Evolutionary conservation across 37 sponge, comb jelly and placozoan species (phyloP).

Genomic region (Petrosia ficiformis): DNA sequence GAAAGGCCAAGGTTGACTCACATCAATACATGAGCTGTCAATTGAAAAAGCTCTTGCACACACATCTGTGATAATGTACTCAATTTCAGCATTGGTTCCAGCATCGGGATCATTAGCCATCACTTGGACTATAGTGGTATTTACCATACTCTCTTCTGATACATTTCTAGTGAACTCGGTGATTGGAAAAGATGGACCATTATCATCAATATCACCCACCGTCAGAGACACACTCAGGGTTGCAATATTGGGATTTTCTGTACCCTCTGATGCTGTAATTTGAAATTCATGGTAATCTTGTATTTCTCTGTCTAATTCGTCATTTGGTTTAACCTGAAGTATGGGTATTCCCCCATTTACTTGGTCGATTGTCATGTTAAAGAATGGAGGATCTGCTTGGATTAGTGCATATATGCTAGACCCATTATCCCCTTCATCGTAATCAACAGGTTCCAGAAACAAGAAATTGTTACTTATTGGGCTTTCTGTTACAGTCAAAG

Average conservation of each 20-base stretch:
- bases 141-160: background rate
- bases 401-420: background rate
- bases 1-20: slow-evolving; percentile 15
- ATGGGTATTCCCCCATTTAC: background rate
- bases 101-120: slow-evolving; percentile 22
- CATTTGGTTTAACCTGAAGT: background rate
- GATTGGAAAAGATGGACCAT: slow-evolving; percentile 20
- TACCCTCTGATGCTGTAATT: slow-evolving; percentile 24
- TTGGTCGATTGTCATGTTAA: background rate
- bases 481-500: background rate
- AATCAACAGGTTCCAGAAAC: slow-evolving; percentile 1
- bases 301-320: slow-evolving; percentile 22
- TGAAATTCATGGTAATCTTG: background rate
- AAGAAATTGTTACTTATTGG: background rate
- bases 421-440: slow-evolving; percentile 44
- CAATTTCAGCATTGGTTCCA: background rate
- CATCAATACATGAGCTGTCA: background rate
- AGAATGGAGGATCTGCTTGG: background rate
- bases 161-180: background rate
- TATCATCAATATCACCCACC: slow-evolving; percentile 24
- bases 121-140: background rate
- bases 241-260: background rate
- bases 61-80: background rate
- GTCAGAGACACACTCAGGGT: slow-evolving; percentile 5
- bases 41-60: background rate